These are phyloP conservation scores for Sphecodes monilicornis DNA, from an alignment of 2,888 invertebrate genomes.

Conservation along the genomic window DNA sequence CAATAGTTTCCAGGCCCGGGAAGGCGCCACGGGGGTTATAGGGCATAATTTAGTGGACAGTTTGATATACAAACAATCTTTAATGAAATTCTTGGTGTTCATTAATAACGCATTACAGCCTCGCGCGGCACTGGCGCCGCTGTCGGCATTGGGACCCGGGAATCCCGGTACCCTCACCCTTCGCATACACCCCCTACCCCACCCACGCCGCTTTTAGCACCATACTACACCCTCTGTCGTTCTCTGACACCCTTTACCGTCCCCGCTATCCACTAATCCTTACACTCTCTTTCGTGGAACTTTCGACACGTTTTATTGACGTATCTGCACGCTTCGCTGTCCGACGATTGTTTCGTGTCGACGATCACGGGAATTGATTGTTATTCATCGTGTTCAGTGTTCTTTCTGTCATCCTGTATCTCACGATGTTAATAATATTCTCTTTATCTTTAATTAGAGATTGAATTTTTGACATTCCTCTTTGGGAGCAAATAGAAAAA, in stretches of 20 bases:
- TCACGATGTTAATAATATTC: too few relatives aligned
- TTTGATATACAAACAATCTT: conserved; percentile 88
- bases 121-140: conserved; percentile 74
- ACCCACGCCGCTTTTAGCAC: conserved; percentile 4
- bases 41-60: conserved; percentile 87
- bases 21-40: conserved; percentile 82
- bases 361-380: too few relatives aligned
- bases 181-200: conserved; percentile 27
- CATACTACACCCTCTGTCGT: conserved; percentile 35
- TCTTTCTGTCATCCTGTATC: too few relatives aligned
- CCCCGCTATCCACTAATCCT: conserved; percentile 48
- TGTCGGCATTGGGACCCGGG: conserved; percentile 73
- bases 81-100: conserved; percentile 89
- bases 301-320: conserved; percentile 32
- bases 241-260: conserved; percentile 67
- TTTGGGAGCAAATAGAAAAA: too few relatives aligned
- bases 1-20: conserved; percentile 81
- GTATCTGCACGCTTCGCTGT: not conserved
- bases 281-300: conserved; percentile 33
- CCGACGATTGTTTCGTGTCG: not conserved
- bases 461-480: too few relatives aligned
- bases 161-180: conserved; percentile 62
- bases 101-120: conserved; percentile 88
- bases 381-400: too few relatives aligned
- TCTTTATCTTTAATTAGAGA: too few relatives aligned